Percentiles rank a stretch among this genome's conserved stretches.
Conservation (phyloP, 2,888 invertebrate genomes). For the Papilio elwesi region DNA sequence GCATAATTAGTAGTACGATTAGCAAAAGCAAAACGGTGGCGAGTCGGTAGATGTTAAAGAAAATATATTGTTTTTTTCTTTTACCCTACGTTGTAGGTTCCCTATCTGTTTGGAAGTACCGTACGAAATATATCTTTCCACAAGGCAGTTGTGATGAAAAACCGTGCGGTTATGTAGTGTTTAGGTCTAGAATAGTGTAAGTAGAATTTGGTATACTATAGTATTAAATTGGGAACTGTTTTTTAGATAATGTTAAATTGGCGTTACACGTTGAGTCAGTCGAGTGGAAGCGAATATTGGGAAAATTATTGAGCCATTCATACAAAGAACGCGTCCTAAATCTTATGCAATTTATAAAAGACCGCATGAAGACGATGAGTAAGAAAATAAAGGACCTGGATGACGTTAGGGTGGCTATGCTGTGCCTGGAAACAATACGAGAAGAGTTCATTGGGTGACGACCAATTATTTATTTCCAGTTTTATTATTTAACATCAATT, state of each 20-base stretch:
- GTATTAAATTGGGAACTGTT: not conserved
- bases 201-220: not conserved
- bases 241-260: slow-evolving; percentile 85
- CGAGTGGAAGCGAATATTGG: slow-evolving; percentile 90
- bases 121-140: too few species aligned
- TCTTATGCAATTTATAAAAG: slow-evolving; percentile 90
- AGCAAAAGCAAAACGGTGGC: too few species aligned
- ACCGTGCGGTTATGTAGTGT: not conserved
- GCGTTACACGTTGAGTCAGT: slow-evolving; percentile 89
- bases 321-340: slow-evolving; percentile 88
- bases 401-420: slow-evolving; percentile 92
- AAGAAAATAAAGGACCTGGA: slow-evolving; percentile 90
- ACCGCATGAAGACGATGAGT: slow-evolving; percentile 87
- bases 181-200: not conserved
- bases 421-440: slow-evolving; percentile 89
- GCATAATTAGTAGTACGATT: too few species aligned
- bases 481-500: too few species aligned
- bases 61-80: too few species aligned
- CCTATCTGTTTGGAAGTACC: too few species aligned
- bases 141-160: not conserved
- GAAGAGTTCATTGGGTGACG: slow-evolving; percentile 88
- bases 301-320: slow-evolving; percentile 86
- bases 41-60: too few species aligned
- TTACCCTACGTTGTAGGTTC: too few species aligned
- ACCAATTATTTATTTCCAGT: not conserved